Base-by-base conservation (phyloP, 2,888 invertebrate genomes). In the Pachliopta kotzebuea region DNA sequence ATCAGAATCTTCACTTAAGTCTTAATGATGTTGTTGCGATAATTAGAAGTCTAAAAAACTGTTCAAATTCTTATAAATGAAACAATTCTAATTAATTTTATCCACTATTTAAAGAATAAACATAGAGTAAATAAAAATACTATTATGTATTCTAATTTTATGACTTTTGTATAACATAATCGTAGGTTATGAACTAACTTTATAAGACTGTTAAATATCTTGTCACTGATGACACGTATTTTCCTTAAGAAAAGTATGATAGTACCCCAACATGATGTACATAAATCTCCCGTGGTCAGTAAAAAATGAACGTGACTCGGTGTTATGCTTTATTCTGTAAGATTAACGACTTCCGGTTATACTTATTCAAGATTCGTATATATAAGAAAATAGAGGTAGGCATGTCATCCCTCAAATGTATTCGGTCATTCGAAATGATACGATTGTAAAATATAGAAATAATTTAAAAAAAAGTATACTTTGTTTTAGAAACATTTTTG, bases 341-440 rank as follows among this genome's bases (percentile, higher is more conserved):
- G 62, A 62, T 62, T 56, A 53, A 62, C 42, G 62, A 62, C 62
- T 52, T 57, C 62, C 24, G 20, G 37, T 1, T 11, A 42, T 20
- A 55, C 20, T 61, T 60, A 56, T 29, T 31, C 49, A 56, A 61
- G 14, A 29, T 31, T 20, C 58, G 4, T 20, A 49, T 29, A 61
- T 17, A 61, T 56, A 60, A 1, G 37, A 54, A 60, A 42, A 60
- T 60, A 54, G 4, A 60, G 42, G 54, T 60, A 54, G 60, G 21
- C 8, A 37, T 20, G 26, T 23, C 23, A 24, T 54, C 54, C 26
- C 54, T 18, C 24, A 54, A 54, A 54, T 52, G 54, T 24, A 18
- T 8, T 18, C 24, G 26, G 23, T 26, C 26, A 54, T 4, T 21
- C 24, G 50, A 3, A 49, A 49, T 20, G 2, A 21, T 20, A 21